Conservation (phyloP, 2,888 invertebrate species). For the Chouioia cunea region DNA sequence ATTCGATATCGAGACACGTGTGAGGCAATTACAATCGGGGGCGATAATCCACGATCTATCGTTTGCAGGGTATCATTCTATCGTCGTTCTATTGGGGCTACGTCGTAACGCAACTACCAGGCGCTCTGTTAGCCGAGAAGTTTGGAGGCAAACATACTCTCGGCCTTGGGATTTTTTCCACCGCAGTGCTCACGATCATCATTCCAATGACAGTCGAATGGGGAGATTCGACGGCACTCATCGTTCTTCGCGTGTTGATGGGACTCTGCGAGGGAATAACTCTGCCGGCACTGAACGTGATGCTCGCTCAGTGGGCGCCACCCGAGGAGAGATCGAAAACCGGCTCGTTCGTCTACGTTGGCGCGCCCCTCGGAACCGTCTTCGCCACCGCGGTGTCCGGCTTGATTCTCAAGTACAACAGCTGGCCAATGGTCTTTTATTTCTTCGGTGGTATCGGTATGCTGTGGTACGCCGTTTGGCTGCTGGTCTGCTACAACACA, state of each 20-base stretch:
- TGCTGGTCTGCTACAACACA: conserved; percentile 65
- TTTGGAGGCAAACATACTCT: conserved; percentile 90
- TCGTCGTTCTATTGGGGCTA: conserved; percentile 91
- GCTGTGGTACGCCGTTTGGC: conserved; percentile 80
- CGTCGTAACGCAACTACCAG: conserved; percentile 85
- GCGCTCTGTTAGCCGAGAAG: conserved; percentile 83
- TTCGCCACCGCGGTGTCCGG: conserved; percentile 78
- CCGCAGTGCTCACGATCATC: conserved; percentile 83
- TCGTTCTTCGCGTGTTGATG: conserved; percentile 81
- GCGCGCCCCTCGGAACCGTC: conserved; percentile 80
- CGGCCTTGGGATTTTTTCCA: conserved; percentile 85
- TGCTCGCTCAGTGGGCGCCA: conserved; percentile 87
- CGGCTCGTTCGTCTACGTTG: conserved; percentile 85
- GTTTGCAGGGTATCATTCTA: conserved; percentile 80
- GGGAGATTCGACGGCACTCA: conserved; percentile 79
- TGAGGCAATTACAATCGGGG: too few relatives aligned
- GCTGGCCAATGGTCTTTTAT: conserved; percentile 86
- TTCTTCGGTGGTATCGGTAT: conserved; percentile 82
- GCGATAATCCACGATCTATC: too few relatives aligned
- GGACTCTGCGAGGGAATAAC: conserved; percentile 90
- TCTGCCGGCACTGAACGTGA: conserved; percentile 85
- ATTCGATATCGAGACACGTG: too few relatives aligned
- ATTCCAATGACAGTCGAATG: conserved; percentile 80
- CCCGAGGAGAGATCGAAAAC: conserved; percentile 77
- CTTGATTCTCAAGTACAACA: conserved; percentile 74